phyloP scores from a whole-genome alignment of 2,113 vertebrate species.

The Psephotus haematonotus region DNA sequence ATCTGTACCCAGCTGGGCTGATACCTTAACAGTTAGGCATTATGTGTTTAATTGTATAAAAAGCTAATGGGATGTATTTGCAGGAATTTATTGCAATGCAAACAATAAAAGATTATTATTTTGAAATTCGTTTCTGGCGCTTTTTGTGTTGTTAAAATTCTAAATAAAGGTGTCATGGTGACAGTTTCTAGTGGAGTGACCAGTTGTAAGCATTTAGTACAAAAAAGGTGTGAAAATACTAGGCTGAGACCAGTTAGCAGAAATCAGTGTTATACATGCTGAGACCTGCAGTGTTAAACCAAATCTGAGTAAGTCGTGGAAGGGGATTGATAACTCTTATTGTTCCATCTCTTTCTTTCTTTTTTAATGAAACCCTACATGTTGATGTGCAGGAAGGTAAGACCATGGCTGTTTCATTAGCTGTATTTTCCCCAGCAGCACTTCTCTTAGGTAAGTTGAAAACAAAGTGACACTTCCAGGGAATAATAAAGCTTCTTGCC shows the following conservation, averaged over 20 bases:
- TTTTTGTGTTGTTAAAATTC: conserved; percentile 83
- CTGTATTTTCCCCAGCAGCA: neutral
- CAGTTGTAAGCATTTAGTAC: conserved; percentile 84
- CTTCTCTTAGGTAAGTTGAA: conserved; percentile 5
- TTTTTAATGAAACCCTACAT: neutral
- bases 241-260: conserved; percentile 86
- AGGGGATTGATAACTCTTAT: conserved; percentile 75
- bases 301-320: conserved; percentile 78
- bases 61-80: conserved; percentile 60
- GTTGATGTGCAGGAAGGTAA: conserved; percentile 42
- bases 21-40: conserved; percentile 44
- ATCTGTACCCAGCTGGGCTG: conserved; percentile 45
- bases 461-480: neutral
- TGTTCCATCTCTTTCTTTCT: neutral
- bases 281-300: conserved; percentile 78
- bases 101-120: conserved; percentile 56
- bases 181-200: conserved; percentile 77
- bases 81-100: conserved; percentile 67
- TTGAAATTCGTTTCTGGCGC: conserved; percentile 51
- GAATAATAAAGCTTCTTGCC: neutral
- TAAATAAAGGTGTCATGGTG: conserved; percentile 79
- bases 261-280: conserved; percentile 84
- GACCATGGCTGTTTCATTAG: conserved; percentile 41
- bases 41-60: conserved; percentile 66
- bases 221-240: conserved; percentile 85